Conservation (phyloP, 2,888 invertebrate genomes). For the Heteromyza rotundicornis region DNA sequence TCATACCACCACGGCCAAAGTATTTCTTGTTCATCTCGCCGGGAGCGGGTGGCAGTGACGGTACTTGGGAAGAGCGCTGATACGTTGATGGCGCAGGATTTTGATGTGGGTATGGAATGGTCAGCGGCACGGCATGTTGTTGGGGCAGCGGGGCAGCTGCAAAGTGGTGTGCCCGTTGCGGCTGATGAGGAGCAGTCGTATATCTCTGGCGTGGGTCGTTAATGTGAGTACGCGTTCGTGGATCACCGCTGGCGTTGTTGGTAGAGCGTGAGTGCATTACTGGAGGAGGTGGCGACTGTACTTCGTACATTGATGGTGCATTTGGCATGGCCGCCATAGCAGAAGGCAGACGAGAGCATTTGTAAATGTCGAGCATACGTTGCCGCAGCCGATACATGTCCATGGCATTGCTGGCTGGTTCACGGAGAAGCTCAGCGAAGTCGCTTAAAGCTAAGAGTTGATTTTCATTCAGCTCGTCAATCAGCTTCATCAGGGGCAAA, state of each 20-base stretch:
- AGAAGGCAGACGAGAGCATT: conserved; percentile 34
- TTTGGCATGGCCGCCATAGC: conserved; percentile 8
- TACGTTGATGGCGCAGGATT: neutral
- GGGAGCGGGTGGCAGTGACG: too few species aligned
- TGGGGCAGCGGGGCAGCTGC: neutral
- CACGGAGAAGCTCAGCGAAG: conserved; percentile 35
- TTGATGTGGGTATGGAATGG: conserved; percentile 4
- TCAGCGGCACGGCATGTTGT: conserved; percentile 7
- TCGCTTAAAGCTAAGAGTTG: conserved; percentile 35
- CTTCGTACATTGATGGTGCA: too few species aligned
- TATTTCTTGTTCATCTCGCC: too few species aligned
- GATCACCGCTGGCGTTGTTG: too few species aligned
- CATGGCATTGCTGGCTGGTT: conserved; percentile 24
- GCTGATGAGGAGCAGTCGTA: conserved; percentile 17
- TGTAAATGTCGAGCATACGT: conserved; percentile 37
- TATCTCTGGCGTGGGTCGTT: neutral
- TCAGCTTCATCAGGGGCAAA: conserved; percentile 32
- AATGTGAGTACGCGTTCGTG: too few species aligned
- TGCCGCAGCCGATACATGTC: conserved; percentile 31
- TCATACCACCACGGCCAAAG: conserved; percentile 31
- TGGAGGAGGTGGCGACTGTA: too few species aligned
- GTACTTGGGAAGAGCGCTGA: neutral
- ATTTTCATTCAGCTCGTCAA: conserved; percentile 35
- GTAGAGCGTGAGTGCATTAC: too few species aligned
- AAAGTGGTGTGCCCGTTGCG: neutral